Evolutionary conservation across 2,888 invertebrate species (phyloP), one percentile per base, ranked within the genome.

Genomic region (Hydroisotoma schaefferi): DNA sequence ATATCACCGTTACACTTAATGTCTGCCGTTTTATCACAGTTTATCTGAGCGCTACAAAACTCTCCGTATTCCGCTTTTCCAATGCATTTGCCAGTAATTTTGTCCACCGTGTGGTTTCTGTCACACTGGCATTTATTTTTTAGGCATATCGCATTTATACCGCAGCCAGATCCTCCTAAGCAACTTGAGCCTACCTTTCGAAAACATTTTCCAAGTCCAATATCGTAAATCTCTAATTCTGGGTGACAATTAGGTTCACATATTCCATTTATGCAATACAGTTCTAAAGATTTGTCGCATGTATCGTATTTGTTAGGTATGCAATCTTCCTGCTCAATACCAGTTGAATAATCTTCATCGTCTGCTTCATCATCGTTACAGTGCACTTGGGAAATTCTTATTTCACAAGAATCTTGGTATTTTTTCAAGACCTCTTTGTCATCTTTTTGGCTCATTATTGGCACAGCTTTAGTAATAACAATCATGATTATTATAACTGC

Each of bases 161-260:
- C 61, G 46, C 61, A 62, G 22, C 49, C 55, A 28, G 53, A 38
- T 8, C 53, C 33, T 12, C 27, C 38, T 2, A 26, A 48, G 29
- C 61, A 61, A 28, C 57, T 51, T 22, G 48, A 53, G 5, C 51
- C 55, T 12, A 61, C 54, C 55, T 54, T 61, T n/a, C 61, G 53
- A 38, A 57, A 61, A 23, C 61, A 61, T 54, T 57, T 61, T 25
- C 61, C 61, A 18, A 43, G 43, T 20, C 28, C 26, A 10, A n/a
- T 23, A 20, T 61, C 57, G 53, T 61, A 61, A 2, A 15, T 48
- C 22, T 61, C 61, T 20, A 52, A 52, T 8, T 44, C 28, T 5
- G 61, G 61, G 48, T 61, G 61, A 26, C 61, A 61, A 20, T 61
- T 61, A 28, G 61, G 57, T 3, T 49, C 40, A 49, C 61, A 61